Evolutionary conservation across 2,797 vertebrate species (phyloP).

Genomic region (Botia kubotai): DNA sequence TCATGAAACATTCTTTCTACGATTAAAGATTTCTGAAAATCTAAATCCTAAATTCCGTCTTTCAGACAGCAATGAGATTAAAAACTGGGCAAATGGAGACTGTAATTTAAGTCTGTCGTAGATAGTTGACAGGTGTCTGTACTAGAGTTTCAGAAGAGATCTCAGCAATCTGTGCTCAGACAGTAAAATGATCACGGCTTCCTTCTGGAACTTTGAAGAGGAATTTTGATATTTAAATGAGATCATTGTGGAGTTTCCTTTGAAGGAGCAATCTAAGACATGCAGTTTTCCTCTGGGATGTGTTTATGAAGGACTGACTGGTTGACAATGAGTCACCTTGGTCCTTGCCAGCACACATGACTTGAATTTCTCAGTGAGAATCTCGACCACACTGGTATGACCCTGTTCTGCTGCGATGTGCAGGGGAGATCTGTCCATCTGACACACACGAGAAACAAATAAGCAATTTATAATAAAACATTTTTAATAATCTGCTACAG

Average conservation of each 20-base stretch:
- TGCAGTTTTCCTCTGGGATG: background rate
- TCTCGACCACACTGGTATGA: conserved; percentile 65
- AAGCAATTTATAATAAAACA: too few relatives aligned
- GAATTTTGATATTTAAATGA: background rate
- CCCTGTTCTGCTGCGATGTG: conserved; percentile 71
- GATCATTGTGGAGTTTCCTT: background rate
- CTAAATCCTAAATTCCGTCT: background rate
- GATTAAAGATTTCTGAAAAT: too few relatives aligned
- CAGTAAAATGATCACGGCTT: too few relatives aligned
- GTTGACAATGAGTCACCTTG: conserved; percentile 57
- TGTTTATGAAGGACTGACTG: too few relatives aligned
- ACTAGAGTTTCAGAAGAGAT: too few relatives aligned
- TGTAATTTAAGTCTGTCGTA: too few relatives aligned
- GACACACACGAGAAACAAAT: conserved; percentile 49
- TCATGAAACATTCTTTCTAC: too few relatives aligned
- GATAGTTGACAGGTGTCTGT: too few relatives aligned
- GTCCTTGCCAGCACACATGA: conserved; percentile 70
- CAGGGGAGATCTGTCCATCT: conserved; percentile 69
- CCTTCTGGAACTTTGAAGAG: too few relatives aligned
- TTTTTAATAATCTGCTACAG: conserved; percentile 24
- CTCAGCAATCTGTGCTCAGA: too few relatives aligned
- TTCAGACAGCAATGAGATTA: background rate
- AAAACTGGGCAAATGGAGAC: background rate
- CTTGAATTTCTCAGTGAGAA: conserved; percentile 70
- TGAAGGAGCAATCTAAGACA: background rate